phyloP scores from a whole-genome alignment of 2,888 invertebrate species.

The Chalcosyrphus nemorum region DNA sequence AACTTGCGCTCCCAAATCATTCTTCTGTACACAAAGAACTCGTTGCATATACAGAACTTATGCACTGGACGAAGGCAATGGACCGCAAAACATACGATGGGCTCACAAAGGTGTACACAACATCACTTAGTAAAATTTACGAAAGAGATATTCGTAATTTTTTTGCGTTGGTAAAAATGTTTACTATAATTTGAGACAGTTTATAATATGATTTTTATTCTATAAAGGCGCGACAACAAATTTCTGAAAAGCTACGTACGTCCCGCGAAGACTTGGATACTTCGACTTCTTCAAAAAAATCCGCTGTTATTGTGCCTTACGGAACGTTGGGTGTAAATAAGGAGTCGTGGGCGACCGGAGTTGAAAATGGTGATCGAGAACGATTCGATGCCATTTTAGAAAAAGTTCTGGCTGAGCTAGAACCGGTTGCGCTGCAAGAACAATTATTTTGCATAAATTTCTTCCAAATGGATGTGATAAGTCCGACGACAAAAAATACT shows the following conservation, averaged over 20 bases:
- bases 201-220: not conserved
- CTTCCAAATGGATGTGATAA: slow-evolving; percentile 90
- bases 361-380: slow-evolving; percentile 84
- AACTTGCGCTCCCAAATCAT: slow-evolving; percentile 89
- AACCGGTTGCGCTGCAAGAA: slow-evolving; percentile 95
- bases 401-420: slow-evolving; percentile 93
- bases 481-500: slow-evolving; percentile 84
- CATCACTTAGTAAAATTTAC: slow-evolving; percentile 92
- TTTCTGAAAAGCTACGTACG: slow-evolving; percentile 79
- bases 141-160: slow-evolving; percentile 89
- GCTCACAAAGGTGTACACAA: slow-evolving; percentile 91
- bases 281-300: slow-evolving; percentile 81
- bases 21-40: slow-evolving; percentile 92
- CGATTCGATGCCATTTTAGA: slow-evolving; percentile 89
- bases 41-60: slow-evolving; percentile 92
- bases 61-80: slow-evolving; percentile 95
- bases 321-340: slow-evolving; percentile 85
- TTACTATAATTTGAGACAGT: not conserved
- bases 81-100: slow-evolving; percentile 92
- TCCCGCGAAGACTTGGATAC: slow-evolving; percentile 82
- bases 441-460: slow-evolving; percentile 97
- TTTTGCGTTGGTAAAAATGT: slow-evolving; percentile 76
- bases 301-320: slow-evolving; percentile 80
- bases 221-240: slow-evolving; percentile 79
- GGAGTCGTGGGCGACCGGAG: slow-evolving; percentile 86